These are phyloP conservation scores for Gavia stellata DNA, from an alignment of 2,113 vertebrate species.

Conservation along the genomic window DNA sequence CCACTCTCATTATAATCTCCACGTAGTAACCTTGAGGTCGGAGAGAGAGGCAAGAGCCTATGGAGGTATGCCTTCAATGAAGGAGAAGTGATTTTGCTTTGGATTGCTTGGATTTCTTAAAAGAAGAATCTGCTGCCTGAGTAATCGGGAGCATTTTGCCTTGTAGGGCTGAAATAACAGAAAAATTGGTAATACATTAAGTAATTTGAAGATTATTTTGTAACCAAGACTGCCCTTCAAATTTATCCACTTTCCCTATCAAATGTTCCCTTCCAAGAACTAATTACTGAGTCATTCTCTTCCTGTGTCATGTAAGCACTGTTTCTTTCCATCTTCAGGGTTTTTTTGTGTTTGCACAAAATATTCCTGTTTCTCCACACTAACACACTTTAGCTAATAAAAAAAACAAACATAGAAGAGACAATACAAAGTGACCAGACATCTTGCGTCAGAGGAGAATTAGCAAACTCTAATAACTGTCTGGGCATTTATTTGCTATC, in stretches of 20 bases:
- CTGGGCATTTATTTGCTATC: background rate
- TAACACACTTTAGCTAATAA: background rate
- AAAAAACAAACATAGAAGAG: background rate
- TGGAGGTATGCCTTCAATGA: background rate
- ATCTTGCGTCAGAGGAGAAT: background rate
- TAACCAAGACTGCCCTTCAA: background rate
- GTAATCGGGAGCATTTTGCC: background rate
- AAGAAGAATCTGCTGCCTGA: background rate
- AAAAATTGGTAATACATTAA: background rate
- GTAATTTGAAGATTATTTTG: background rate
- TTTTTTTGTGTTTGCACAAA: fast-evolving
- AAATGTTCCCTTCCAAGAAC: conserved; percentile 19
- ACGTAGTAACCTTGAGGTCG: background rate
- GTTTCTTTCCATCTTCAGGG: background rate
- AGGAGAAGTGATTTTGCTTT: background rate
- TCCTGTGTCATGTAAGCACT: background rate
- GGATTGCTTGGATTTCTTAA: background rate
- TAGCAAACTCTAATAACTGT: background rate
- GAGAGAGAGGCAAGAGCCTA: background rate
- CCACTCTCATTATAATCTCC: conserved; percentile 33
- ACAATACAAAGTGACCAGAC: background rate
- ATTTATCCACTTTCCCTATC: conserved; percentile 31
- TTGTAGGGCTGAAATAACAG: background rate
- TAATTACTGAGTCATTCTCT: background rate
- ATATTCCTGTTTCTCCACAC: background rate